A percentile compares a stretch with the other conserved stretches of the same genome.
These are phyloP conservation scores for Cervus canadensis DNA, from an alignment of 2,113 vertebrate genomes.

Conservation along the genomic window DNA sequence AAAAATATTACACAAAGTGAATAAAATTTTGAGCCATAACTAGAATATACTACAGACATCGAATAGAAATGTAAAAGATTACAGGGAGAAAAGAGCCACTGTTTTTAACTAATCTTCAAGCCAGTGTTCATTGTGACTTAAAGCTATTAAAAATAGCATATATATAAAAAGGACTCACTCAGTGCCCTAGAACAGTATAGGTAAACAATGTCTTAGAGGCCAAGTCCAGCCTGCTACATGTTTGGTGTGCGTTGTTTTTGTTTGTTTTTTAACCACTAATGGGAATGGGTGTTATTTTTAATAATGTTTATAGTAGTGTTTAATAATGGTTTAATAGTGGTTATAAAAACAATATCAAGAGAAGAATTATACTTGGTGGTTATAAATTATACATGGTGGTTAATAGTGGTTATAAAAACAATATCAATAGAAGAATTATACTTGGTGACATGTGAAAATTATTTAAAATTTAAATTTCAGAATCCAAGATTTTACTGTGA, in stretches of 20 bases:
- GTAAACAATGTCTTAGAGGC: too few relatives aligned
- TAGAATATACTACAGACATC: neutral
- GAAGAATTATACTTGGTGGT: too few relatives aligned
- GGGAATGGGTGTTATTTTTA: neutral
- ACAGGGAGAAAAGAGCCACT: neutral
- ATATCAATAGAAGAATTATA: neutral
- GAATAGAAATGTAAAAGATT: neutral
- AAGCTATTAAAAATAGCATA: neutral
- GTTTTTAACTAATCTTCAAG: neutral
- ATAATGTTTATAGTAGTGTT: too few relatives aligned
- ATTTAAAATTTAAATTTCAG: neutral
- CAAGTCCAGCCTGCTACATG: neutral
- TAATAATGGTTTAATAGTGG: too few relatives aligned
- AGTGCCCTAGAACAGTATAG: neutral
- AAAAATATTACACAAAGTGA: neutral
- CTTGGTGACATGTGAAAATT: neutral
- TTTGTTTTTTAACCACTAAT: neutral
- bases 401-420: neutral
- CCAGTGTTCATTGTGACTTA: neutral
- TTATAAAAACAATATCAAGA: too few relatives aligned
- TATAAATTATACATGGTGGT: too few relatives aligned
- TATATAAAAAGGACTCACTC: neutral
- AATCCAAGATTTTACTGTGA: neutral
- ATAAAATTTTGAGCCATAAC: neutral
- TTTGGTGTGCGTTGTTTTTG: neutral